phyloP scores from a whole-genome alignment of 2,888 invertebrate species.

The Anarsia innoxiella region DNA sequence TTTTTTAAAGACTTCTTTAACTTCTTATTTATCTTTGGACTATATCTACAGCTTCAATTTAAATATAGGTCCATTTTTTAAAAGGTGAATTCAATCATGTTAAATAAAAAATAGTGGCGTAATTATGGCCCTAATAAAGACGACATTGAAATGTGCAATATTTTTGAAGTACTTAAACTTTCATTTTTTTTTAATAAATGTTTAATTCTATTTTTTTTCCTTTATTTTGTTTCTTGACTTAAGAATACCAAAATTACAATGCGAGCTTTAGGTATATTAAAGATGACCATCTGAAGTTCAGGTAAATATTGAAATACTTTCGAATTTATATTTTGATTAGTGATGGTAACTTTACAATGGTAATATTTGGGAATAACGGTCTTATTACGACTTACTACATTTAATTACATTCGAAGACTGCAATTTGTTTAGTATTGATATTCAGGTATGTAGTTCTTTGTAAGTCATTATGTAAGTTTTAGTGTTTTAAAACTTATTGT shows the following conservation, averaged over 20 bases:
- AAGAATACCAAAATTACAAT: no score
- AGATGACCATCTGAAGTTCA: slow-evolving; percentile 17
- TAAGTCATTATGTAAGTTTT: slow-evolving; percentile 13
- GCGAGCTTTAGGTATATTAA: slow-evolving; percentile 20
- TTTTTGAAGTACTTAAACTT: slow-evolving; percentile 30
- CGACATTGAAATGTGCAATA: no score
- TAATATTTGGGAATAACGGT: slow-evolving; percentile 17
- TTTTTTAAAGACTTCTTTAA: no score
- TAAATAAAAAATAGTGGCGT: no score
- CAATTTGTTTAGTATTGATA: slow-evolving; percentile 29
- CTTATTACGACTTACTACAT: slow-evolving; percentile 19
- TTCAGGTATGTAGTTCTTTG: slow-evolving; percentile 23
- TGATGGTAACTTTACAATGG: slow-evolving; percentile 15
- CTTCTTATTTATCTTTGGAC: no score
- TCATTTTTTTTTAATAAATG: slow-evolving; percentile 28
- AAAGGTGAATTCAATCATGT: no score
- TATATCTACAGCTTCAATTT: no score
- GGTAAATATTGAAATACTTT: slow-evolving; percentile 23
- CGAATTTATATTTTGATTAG: slow-evolving; percentile 33
- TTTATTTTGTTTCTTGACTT: slow-evolving; percentile 19
- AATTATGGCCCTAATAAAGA: no score
- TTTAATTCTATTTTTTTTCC: slow-evolving; percentile 25
- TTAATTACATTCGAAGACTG: slow-evolving; percentile 34
- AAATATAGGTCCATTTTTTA: no score
- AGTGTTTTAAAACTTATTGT: slow-evolving; percentile 7